Evolutionary conservation across 2,113 vertebrate genomes (phyloP).

Genomic region (Pipa parva): DNA sequence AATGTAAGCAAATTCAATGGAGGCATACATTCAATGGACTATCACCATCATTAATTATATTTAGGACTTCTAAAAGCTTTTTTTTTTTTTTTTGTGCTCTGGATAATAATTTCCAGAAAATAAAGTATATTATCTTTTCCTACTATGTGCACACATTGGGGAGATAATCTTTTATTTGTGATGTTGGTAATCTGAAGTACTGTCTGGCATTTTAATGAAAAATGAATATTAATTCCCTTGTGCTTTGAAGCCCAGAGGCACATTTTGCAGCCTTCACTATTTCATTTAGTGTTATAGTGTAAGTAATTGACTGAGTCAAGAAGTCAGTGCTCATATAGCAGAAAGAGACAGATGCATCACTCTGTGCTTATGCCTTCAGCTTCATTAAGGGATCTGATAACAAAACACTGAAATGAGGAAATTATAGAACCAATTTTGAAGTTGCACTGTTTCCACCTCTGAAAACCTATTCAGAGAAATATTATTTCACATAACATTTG

Average conservation of each 20-base stretch:
- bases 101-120: constrained; percentile 17
- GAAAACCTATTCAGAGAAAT: constrained; percentile 20
- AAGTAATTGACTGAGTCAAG: constrained; percentile 59
- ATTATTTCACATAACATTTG: constrained; percentile 20
- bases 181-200: constrained; percentile 34
- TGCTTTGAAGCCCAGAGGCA: constrained; percentile 50
- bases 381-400: constrained; percentile 54
- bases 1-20: not conserved
- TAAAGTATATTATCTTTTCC: constrained; percentile 3
- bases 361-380: constrained; percentile 47
- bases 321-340: constrained; percentile 52
- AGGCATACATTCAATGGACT: not conserved
- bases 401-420: constrained; percentile 42
- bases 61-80: not conserved
- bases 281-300: constrained; percentile 54
- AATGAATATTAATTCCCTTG: constrained; percentile 57
- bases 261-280: constrained; percentile 55
- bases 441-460: constrained; percentile 17
- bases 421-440: constrained; percentile 37
- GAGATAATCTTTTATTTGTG: constrained; percentile 40
- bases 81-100: not conserved
- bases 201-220: constrained; percentile 59
- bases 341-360: constrained; percentile 49
- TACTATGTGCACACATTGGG: constrained; percentile 20
- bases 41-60: constrained; percentile 15